Percentiles rank a stretch among this genome's conserved stretches.
These are phyloP conservation scores for Hirtodrosophila duncani DNA, from an alignment of 2,888 invertebrate genomes.

Conservation along the genomic window DNA sequence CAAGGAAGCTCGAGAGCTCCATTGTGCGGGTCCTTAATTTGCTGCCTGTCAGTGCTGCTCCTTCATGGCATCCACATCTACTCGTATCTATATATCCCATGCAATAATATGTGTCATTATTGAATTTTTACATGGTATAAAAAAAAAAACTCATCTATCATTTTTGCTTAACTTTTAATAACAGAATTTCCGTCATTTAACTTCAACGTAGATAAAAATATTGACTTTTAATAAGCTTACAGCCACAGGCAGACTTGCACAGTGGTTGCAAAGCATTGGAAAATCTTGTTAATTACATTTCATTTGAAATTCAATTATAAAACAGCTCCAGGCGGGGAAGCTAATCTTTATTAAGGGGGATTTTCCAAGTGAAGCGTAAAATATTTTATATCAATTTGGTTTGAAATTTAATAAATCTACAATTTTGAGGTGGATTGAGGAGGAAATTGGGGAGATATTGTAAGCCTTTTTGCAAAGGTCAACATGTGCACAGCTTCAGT, in stretches of 20 bases:
- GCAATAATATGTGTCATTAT: not conserved
- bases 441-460: too few relatives aligned
- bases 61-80: too few relatives aligned
- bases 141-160: constrained; percentile 46
- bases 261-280: constrained; percentile 24
- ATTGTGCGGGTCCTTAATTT: constrained; percentile 30
- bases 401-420: too few relatives aligned
- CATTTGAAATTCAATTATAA: constrained; percentile 33
- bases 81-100: too few relatives aligned
- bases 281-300: constrained; percentile 29
- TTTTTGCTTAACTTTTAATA: constrained; percentile 43
- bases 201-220: constrained; percentile 48
- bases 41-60: constrained; percentile 11
- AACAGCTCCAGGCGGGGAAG: too few relatives aligned
- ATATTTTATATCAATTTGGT: too few relatives aligned
- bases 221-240: constrained; percentile 57
- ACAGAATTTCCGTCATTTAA: constrained; percentile 61
- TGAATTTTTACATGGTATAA: constrained; percentile 19
- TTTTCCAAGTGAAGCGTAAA: too few relatives aligned
- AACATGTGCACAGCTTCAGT: too few relatives aligned
- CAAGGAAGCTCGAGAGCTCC: constrained; percentile 26
- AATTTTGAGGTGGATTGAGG: too few relatives aligned
- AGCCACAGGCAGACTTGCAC: constrained; percentile 38
- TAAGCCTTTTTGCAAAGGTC: too few relatives aligned
- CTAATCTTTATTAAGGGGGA: too few relatives aligned